These are phyloP conservation scores for Orchesellides sinensis DNA, from an alignment of 2,888 invertebrate genomes.

Conservation along the genomic window DNA sequence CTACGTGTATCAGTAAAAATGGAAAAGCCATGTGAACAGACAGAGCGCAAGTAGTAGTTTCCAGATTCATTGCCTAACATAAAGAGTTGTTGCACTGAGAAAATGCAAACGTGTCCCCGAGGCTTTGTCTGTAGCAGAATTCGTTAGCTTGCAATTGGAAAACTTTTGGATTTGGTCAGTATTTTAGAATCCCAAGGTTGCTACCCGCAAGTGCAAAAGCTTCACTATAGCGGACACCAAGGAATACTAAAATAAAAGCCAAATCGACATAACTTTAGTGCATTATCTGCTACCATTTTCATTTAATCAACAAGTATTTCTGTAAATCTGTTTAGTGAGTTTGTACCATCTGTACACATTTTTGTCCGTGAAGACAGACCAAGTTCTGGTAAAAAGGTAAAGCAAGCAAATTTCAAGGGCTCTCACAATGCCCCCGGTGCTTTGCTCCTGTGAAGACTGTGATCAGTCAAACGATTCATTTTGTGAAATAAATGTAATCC, in stretches of 20 bases:
- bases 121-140: constrained; percentile 13
- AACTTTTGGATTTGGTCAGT: too few relatives aligned
- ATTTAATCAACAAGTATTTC: not conserved
- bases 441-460: not conserved
- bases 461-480: constrained; percentile 29
- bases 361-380: too few relatives aligned
- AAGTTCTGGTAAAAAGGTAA: not conserved
- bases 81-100: not conserved
- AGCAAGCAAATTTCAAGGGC: not conserved
- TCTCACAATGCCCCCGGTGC: constrained; percentile 46
- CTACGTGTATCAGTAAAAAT: too few relatives aligned
- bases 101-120: constrained; percentile 30
- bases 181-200: constrained; percentile 7
- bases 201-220: constrained; percentile 24
- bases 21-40: too few relatives aligned
- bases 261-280: not conserved
- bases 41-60: not conserved
- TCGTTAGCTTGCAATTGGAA: not conserved
- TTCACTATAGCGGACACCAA: not conserved
- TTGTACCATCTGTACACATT: too few relatives aligned
- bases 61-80: not conserved
- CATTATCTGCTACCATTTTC: not conserved
- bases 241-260: not conserved
- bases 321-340: too few relatives aligned
- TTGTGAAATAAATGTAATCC: constrained; percentile 11